phyloP scores from a whole-genome alignment of 1,140 invertebrate genomes.

The Drosophila nannoptera region DNA sequence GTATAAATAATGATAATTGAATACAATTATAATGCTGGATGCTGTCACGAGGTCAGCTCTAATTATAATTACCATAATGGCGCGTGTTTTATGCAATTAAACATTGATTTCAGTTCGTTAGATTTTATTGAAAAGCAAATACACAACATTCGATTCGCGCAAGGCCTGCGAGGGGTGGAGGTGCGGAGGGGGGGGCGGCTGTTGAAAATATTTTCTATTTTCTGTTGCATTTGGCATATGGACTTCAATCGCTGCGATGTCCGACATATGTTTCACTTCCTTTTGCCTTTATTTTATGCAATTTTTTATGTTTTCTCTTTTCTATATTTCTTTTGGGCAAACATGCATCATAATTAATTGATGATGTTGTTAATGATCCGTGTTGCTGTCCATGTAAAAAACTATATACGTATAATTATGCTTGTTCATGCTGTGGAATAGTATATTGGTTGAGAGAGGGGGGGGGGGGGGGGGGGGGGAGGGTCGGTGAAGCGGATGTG shows the following conservation, averaged over 20 bases:
- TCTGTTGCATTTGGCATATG: neutral
- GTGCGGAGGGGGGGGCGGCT: neutral
- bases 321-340: neutral
- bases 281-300: neutral
- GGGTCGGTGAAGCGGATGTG: neutral
- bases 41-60: slow-evolving; percentile 53
- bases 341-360: slow-evolving; percentile 3
- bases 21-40: slow-evolving; percentile 48
- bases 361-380: slow-evolving; percentile 9
- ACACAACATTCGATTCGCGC: slow-evolving; percentile 8
- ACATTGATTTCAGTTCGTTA: slow-evolving; percentile 45
- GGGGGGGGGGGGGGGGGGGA: neutral
- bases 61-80: slow-evolving; percentile 72
- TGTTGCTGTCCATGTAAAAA: neutral
- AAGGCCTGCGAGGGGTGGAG: too few species aligned
- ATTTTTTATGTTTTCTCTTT: neutral
- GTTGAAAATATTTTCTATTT: slow-evolving; percentile 3
- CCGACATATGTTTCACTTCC: neutral
- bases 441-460: neutral
- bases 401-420: neutral
- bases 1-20: slow-evolving; percentile 67
- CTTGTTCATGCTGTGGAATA: neutral
- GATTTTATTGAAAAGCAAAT: slow-evolving; percentile 28
- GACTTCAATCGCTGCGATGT: neutral
- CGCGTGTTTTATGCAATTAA: slow-evolving; percentile 59